Percentiles rank a stretch among this genome's conserved stretches.
Conservation (phyloP, 2,797 vertebrate species). For the Sparidentex hasta region DNA sequence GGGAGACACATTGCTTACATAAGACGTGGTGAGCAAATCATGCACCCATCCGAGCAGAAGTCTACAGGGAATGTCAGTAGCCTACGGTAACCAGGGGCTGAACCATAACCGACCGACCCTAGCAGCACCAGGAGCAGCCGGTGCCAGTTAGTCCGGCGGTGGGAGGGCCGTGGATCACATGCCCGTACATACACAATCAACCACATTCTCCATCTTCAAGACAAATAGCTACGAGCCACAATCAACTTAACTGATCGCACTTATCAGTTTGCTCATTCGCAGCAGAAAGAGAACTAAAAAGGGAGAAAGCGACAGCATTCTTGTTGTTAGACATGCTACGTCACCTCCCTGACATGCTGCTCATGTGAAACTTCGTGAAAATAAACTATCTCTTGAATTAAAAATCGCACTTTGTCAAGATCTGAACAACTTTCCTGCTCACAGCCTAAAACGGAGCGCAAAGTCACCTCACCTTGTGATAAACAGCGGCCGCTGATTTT, state of each 20-base stretch:
- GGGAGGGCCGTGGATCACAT: not conserved
- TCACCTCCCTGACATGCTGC: not conserved
- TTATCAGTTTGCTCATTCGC: not conserved
- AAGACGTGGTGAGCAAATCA: slow-evolving; percentile 65
- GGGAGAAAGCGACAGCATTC: not conserved
- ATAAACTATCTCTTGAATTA: not conserved
- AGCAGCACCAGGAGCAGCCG: slow-evolving; percentile 42
- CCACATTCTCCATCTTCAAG: not conserved
- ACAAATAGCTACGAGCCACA: not conserved
- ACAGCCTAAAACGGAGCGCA: not conserved
- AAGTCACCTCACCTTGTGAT: slow-evolving; percentile 23
- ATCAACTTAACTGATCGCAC: not conserved
- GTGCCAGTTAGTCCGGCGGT: slow-evolving; percentile 5
- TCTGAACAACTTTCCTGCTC: not conserved
- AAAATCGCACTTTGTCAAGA: not conserved
- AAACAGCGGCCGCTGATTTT: slow-evolving; percentile 14
- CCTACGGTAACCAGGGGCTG: slow-evolving; percentile 38
- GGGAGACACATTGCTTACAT: slow-evolving; percentile 44
- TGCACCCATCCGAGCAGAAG: slow-evolving; percentile 67
- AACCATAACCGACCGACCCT: slow-evolving; percentile 35
- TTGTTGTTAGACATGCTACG: not conserved
- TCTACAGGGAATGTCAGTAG: slow-evolving; percentile 59
- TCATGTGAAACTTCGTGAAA: slow-evolving; percentile 14
- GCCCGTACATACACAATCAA: not conserved
- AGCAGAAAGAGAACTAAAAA: too few relatives aligned